Evolutionary conservation across 2,888 invertebrate genomes (phyloP).

Genomic region (Gibbula magus): DNA sequence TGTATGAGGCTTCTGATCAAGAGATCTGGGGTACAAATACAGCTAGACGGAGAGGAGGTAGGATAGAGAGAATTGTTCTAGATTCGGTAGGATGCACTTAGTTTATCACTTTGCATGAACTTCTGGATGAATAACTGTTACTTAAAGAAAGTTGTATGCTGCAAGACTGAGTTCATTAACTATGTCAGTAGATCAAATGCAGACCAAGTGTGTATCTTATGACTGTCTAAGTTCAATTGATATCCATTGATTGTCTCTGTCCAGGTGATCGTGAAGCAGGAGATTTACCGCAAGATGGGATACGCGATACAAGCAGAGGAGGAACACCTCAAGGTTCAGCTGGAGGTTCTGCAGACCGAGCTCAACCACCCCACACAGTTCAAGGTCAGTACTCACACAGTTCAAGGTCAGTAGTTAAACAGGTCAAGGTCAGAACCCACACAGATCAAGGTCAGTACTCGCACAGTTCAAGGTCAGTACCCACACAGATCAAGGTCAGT

Average conservation of each 20-base stretch:
- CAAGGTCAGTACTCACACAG: conserved; percentile 80
- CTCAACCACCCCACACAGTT: conserved; percentile 94
- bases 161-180: too few species aligned
- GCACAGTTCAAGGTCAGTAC: not conserved
- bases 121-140: too few species aligned
- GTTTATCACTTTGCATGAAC: too few species aligned
- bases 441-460: conserved; percentile 54
- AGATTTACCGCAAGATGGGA: conserved; percentile 90
- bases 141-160: too few species aligned
- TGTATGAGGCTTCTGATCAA: too few species aligned
- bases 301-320: conserved; percentile 91
- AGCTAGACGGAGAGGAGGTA: too few species aligned
- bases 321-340: conserved; percentile 88
- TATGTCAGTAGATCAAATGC: too few species aligned
- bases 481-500: not conserved
- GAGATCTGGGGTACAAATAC: too few species aligned
- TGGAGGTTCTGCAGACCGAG: conserved; percentile 90
- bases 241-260: conserved; percentile 14
- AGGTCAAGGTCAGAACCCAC: not conserved
- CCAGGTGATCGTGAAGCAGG: conserved; percentile 90
- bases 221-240: too few species aligned
- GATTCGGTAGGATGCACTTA: too few species aligned
- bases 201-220: too few species aligned
- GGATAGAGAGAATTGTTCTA: too few species aligned
- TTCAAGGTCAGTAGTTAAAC: not conserved